Percentiles rank a stretch among this genome's conserved stretches.
phyloP scores from a whole-genome alignment of 2,113 vertebrate species.

The Colinus virginianus region DNA sequence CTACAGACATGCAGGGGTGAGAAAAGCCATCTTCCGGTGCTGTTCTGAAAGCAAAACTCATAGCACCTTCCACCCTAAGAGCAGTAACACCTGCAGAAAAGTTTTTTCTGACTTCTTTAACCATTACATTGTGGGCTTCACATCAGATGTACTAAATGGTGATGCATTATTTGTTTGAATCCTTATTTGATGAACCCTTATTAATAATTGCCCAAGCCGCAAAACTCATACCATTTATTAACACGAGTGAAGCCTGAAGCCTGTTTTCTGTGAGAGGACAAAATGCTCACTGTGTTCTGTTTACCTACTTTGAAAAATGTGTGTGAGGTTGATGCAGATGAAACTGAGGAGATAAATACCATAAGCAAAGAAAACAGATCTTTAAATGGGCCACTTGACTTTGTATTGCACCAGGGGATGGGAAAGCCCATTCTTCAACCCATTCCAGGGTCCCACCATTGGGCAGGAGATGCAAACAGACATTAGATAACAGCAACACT shows the following conservation, averaged over 20 bases:
- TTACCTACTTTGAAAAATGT: neutral
- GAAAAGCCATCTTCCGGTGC: neutral
- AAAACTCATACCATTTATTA: neutral
- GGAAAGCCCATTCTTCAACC: neutral
- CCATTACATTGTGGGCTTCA: neutral
- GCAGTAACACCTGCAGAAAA: neutral
- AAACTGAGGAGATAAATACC: neutral
- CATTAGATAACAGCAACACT: neutral
- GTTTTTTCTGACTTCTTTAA: neutral
- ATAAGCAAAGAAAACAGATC: neutral
- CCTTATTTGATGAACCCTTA: neutral
- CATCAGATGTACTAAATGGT: neutral
- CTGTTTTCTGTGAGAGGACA: neutral
- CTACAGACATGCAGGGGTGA: neutral
- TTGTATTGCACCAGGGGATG: neutral
- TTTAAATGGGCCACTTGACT: neutral
- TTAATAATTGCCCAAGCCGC: neutral
- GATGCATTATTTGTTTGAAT: neutral
- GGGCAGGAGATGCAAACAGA: neutral
- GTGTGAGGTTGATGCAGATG: accelerated
- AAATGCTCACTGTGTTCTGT: neutral
- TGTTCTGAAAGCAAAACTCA: neutral
- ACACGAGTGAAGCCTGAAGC: neutral
- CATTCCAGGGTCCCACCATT: neutral
- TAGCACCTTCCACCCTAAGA: neutral